These are phyloP conservation scores for Nautilus pompilius DNA, from an alignment of 1,140 invertebrate genomes.

Conservation along the genomic window DNA sequence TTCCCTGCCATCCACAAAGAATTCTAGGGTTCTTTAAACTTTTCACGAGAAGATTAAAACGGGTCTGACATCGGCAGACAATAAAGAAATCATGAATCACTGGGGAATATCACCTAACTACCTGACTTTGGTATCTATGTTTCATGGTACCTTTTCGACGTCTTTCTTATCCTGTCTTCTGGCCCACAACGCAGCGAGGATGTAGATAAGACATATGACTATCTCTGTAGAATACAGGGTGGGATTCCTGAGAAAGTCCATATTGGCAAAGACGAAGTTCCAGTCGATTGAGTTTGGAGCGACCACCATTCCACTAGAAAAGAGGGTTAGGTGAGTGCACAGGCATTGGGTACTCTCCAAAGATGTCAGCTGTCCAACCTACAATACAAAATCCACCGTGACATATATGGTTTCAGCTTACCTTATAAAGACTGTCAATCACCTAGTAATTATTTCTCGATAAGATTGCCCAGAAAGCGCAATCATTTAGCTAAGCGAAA, in stretches of 20 bases:
- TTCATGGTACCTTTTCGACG: constrained; percentile 47
- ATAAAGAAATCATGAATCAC: too few species aligned
- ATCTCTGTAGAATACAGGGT: constrained; percentile 61
- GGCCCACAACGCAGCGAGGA: constrained; percentile 57
- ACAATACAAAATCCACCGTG: constrained; percentile 1
- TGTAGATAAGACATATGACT: constrained; percentile 55
- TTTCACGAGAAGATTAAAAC: too few species aligned
- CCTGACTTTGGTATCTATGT: too few species aligned
- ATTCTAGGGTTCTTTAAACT: too few species aligned
- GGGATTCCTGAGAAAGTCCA: constrained; percentile 60
- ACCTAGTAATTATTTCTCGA: too few species aligned
- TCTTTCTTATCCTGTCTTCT: constrained; percentile 58
- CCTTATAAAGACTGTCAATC: too few species aligned
- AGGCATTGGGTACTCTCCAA: constrained; percentile 29
- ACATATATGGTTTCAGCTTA: too few species aligned
- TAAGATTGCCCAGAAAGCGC: too few species aligned
- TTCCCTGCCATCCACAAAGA: too few species aligned
- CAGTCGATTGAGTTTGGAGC: constrained; percentile 56
- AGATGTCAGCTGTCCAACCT: constrained; percentile 35
- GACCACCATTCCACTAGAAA: constrained; percentile 51
- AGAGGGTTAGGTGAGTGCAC: constrained; percentile 54
- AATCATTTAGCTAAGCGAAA: too few species aligned
- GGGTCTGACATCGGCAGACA: too few species aligned
- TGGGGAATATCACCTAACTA: too few species aligned
- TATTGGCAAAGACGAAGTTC: constrained; percentile 52